These are phyloP conservation scores for Chrysopa pallens DNA, from an alignment of 1,140 invertebrate species.

Conservation along the genomic window DNA sequence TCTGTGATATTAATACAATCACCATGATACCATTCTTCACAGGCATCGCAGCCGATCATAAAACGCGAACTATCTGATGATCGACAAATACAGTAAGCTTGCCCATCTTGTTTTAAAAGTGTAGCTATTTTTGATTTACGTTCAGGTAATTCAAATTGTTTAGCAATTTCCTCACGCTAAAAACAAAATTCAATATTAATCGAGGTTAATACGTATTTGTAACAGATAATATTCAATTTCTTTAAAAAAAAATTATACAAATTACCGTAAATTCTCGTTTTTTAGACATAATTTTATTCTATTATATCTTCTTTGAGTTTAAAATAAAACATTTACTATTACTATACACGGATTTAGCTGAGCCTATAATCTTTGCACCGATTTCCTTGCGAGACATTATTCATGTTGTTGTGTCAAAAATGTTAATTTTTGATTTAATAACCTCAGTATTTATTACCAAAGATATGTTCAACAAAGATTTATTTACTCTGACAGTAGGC, in stretches of 20 bases:
- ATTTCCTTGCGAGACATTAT: no score
- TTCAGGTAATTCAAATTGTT: constrained; percentile 76
- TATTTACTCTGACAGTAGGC: no score
- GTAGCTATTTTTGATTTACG: constrained; percentile 82
- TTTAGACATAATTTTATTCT: no score
- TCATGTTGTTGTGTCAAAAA: no score
- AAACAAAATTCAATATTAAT: constrained; percentile 6
- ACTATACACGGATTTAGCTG: no score
- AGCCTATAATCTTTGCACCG: no score
- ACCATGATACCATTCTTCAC: constrained; percentile 98
- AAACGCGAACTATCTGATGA: constrained; percentile 83
- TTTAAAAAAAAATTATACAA: constrained; percentile 1
- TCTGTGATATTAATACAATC: constrained; percentile 93
- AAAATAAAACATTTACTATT: no score
- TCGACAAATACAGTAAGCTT: constrained; percentile 88
- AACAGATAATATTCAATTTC: neutral
- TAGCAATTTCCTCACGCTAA: constrained; percentile 77
- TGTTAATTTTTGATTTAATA: no score
- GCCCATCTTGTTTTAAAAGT: constrained; percentile 69
- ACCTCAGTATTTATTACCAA: no score
- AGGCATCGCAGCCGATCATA: constrained; percentile 96
- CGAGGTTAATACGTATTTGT: neutral
- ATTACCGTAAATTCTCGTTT: constrained; percentile 12
- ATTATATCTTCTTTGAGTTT: no score
- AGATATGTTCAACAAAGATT: no score